Percentiles rank a stretch among this genome's conserved stretches.
Evolutionary conservation across 2,797 vertebrate species (phyloP).

Genomic region (Silurus lanzhouensis): DNA sequence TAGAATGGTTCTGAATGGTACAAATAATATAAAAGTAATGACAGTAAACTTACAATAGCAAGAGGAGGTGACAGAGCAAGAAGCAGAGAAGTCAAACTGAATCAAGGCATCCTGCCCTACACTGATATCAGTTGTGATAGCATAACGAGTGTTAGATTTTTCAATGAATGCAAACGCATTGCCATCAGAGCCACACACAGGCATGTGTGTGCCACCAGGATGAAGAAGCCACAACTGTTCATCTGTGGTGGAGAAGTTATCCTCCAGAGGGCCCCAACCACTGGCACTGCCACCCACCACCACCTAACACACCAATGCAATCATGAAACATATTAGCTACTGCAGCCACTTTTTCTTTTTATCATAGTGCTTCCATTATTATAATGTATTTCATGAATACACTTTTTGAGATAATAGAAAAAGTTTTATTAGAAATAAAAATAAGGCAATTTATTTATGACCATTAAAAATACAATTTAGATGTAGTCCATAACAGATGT

Average conservation of each 20-base stretch:
- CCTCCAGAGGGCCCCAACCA: conserved; percentile 92
- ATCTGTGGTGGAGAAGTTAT: conserved; percentile 90
- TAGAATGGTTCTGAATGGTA: background rate
- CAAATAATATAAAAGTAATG: background rate
- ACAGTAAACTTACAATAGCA: conserved; percentile 86
- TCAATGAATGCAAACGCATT: conserved; percentile 97
- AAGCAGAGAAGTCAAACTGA: conserved; percentile 97
- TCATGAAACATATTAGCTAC: background rate
- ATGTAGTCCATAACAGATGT: background rate
- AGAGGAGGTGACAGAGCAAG: conserved; percentile 96
- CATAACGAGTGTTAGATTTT: conserved; percentile 96
- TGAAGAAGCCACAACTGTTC: conserved; percentile 95
- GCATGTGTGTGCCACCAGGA: conserved; percentile 95
- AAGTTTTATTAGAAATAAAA: background rate
- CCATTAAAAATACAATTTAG: background rate
- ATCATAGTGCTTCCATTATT: conserved; percentile 2
- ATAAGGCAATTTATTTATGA: background rate
- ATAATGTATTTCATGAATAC: background rate
- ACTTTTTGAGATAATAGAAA: background rate
- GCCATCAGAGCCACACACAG: conserved; percentile 94
- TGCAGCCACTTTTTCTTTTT: background rate
- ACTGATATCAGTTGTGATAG: conserved; percentile 92
- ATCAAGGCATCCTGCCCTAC: conserved; percentile 93
- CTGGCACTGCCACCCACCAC: conserved; percentile 96
- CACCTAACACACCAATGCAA: conserved; percentile 68